A percentile compares a stretch with the other conserved stretches of the same genome.
Evolutionary conservation across 2,888 invertebrate species (phyloP).

Genomic region (Dioctria linearis): DNA sequence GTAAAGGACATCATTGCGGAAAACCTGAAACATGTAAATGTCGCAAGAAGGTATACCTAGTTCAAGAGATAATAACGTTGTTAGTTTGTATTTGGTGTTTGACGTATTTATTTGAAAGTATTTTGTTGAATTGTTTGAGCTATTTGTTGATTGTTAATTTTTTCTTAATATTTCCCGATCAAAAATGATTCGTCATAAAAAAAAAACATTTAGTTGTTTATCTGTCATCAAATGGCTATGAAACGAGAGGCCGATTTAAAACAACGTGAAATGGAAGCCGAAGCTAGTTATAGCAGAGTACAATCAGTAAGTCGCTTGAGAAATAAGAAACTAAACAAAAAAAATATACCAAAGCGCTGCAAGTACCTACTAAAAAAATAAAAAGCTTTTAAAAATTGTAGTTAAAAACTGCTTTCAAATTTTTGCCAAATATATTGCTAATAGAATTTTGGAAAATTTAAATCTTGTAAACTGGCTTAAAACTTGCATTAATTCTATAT

Average conservation of each 20-base stretch:
- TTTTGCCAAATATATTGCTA: no score
- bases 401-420: no score
- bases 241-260: slow-evolving; percentile 70
- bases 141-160: slow-evolving; percentile 32
- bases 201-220: slow-evolving; percentile 67
- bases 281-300: slow-evolving; percentile 57
- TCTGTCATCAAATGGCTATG: slow-evolving; percentile 71
- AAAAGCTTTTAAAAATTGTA: no score
- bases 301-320: slow-evolving; percentile 66
- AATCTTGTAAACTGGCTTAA: no score
- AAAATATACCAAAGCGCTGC: no score
- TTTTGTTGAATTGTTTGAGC: neutral
- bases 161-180: slow-evolving; percentile 34
- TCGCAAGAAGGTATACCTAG: slow-evolving; percentile 27
- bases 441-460: no score
- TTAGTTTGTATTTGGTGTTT: neutral
- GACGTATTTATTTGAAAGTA: neutral
- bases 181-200: no score
- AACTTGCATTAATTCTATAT: no score
- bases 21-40: slow-evolving; percentile 52
- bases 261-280: neutral
- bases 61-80: neutral
- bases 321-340: no score
- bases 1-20: slow-evolving; percentile 37
- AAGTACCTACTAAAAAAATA: no score